Percentiles rank a stretch among this genome's conserved stretches.
These are phyloP conservation scores for Nomada flava DNA, from an alignment of 2,888 invertebrate genomes.

Conservation along the genomic window DNA sequence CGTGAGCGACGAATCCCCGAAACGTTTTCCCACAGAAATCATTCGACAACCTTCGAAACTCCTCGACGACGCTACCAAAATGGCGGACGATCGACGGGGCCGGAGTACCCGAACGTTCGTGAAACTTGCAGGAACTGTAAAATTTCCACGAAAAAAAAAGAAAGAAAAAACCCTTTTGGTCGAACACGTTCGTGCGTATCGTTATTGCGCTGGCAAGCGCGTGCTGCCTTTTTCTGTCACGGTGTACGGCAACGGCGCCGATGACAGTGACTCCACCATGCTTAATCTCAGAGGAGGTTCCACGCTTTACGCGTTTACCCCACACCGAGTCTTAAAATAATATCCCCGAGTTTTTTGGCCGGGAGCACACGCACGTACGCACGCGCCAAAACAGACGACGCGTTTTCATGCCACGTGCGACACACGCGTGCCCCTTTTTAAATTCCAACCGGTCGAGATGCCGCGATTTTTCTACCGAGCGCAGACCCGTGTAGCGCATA, in stretches of 20 bases:
- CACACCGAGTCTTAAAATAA: conserved; percentile 84
- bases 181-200: conserved; percentile 8
- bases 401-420: conserved; percentile 78
- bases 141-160: no score
- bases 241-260: conserved; percentile 66
- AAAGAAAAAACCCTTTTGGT: neutral
- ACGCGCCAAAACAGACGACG: conserved; percentile 74
- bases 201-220: conserved; percentile 60
- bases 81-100: no score
- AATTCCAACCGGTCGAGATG: conserved; percentile 51
- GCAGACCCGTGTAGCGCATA: neutral
- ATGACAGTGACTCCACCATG: conserved; percentile 72
- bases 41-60: no score
- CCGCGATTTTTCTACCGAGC: conserved; percentile 35
- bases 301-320: conserved; percentile 79
- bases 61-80: no score
- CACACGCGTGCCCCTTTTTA: conserved; percentile 77
- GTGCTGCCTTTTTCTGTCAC: conserved; percentile 62
- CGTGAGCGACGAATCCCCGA: neutral
- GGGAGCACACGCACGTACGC: conserved; percentile 65
- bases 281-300: conserved; percentile 84
- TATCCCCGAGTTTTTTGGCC: conserved; percentile 79
- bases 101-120: no score
- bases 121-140: no score
- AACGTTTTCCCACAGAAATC: no score